Evolutionary conservation across 2,113 vertebrate genomes (phyloP), one percentile per base, ranked within the genome.

Genomic region (Podarcis cretensis): DNA sequence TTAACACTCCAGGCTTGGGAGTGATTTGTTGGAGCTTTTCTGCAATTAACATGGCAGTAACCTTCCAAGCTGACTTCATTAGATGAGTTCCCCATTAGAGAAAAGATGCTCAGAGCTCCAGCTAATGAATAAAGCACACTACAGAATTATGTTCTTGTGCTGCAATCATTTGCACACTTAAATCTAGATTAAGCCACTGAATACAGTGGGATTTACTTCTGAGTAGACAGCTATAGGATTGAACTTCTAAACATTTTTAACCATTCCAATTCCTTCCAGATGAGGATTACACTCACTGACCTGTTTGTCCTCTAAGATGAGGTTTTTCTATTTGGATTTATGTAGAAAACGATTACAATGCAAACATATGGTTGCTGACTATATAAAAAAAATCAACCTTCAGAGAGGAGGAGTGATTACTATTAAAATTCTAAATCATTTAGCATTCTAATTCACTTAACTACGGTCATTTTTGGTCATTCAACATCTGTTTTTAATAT

Each of bases 241-340:
- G 37, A 12, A 78, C 43, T 40, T 10, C 37, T 16, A 32, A 92
- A 54, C 4, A 54, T 69, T 65, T 85, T 86, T 87, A 93, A 94
- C 91, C 91, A 93, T 91, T 92, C 93, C 90, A 93, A 35, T 25
- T 74, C 0, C 48, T n/a, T 14, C 14, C 14, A 81, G 2, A 48
- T 23, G 7, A 54, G 10, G 75, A 30, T 63, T 48, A n/a, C 16
- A 3, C 30, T 32, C n/a, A n/a, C 40, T 48, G 25, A 18, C 79
- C 90, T 95, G 92, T 90, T 91, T 81, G 94, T 95, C 90, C 91
- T 94, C 37, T 68, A 83, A 82, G 87, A 95, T 94, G 88, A 90
- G 91, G 85, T 90, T 94, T 93, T 87, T 88, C 93, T 92, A 92
- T 88, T 79, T 81, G 95, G 92, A 94, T 0, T 37, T 74, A 94